These are phyloP conservation scores for Therioaphis trifolii DNA, from an alignment of 2,888 invertebrate species.

Conservation along the genomic window DNA sequence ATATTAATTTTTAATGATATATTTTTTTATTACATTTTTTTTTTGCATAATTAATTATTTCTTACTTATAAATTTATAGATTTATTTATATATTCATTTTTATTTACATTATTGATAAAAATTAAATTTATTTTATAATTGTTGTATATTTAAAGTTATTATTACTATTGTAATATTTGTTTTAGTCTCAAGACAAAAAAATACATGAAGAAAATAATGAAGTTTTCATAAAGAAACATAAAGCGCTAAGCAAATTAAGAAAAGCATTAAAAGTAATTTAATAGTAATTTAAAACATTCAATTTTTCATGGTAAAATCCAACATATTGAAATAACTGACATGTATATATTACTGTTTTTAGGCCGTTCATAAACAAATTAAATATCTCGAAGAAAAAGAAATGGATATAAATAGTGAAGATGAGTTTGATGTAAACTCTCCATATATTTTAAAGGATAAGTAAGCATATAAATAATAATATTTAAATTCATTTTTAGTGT, in stretches of 20 bases:
- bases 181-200: slow-evolving; percentile 35
- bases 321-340: background rate
- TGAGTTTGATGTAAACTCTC: slow-evolving; percentile 16
- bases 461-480: background rate
- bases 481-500: background rate
- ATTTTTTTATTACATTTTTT: no score
- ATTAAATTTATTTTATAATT: background rate
- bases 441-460: slow-evolving; percentile 48
- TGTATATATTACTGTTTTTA: slow-evolving; percentile 21
- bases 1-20: no score
- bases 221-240: background rate
- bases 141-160: background rate
- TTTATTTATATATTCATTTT: background rate
- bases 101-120: no score
- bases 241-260: background rate
- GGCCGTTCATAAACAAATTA: slow-evolving; percentile 17
- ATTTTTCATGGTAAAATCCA: background rate
- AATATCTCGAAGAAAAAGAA: slow-evolving; percentile 35
- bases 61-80: no score
- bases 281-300: background rate
- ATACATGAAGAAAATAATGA: background rate
- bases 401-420: slow-evolving; percentile 42
- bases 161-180: background rate
- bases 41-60: no score
- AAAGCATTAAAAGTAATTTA: slow-evolving; percentile 6